These are phyloP conservation scores for Baryphthengus martii DNA, from an alignment of 2,113 vertebrate genomes.

Conservation along the genomic window DNA sequence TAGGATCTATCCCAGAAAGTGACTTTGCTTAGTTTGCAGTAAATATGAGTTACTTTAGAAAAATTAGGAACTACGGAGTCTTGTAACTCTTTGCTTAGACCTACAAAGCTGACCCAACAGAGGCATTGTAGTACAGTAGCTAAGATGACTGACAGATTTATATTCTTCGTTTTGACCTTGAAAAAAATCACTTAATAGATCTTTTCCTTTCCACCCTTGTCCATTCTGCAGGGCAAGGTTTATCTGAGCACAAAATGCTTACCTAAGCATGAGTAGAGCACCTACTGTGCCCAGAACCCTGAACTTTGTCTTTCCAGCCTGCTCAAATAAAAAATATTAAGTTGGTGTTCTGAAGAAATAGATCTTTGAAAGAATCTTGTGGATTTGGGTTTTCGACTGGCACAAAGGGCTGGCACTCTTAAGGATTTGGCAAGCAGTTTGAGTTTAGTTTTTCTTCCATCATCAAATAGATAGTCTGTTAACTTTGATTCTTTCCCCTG, in stretches of 20 bases:
- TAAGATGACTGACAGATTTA: not conserved
- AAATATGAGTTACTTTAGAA: not conserved
- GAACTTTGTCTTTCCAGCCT: not conserved
- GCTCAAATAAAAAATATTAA: not conserved
- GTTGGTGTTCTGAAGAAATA: not conserved
- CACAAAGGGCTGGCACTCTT: not conserved
- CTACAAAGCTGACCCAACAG: not conserved
- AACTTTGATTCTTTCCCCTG: not conserved
- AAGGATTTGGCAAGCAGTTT: not conserved
- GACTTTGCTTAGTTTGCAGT: not conserved
- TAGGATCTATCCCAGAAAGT: not conserved
- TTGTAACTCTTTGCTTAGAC: not conserved
- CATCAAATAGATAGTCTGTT: not conserved
- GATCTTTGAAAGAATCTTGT: not conserved
- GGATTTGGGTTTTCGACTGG: not conserved
- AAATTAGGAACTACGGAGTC: not conserved
- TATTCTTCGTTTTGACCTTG: not conserved
- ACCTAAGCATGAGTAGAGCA: not conserved
- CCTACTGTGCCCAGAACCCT: not conserved
- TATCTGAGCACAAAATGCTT: slow-evolving; percentile 15
- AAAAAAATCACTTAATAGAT: not conserved
- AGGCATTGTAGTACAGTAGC: not conserved
- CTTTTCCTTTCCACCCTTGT: not conserved
- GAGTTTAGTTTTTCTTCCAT: not conserved
- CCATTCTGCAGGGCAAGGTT: not conserved